Conservation (phyloP, 1,140 invertebrate species). For the Drosophila ficusphila region DNA sequence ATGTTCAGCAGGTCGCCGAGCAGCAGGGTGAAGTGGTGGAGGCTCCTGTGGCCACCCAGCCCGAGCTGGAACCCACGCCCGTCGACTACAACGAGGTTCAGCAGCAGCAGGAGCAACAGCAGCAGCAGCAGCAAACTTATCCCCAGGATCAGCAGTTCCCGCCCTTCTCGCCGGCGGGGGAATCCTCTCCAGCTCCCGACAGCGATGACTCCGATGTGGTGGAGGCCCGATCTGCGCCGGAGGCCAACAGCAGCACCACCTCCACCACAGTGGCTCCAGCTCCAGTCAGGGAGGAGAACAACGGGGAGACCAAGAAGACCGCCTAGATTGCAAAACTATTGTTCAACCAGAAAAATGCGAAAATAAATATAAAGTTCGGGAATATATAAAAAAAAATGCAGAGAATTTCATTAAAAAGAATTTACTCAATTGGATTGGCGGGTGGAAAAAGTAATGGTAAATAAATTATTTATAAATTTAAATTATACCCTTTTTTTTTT, state of each 20-base stretch:
- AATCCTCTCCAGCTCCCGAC: slow-evolving; percentile 22
- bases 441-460: too few species aligned
- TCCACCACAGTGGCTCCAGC: slow-evolving; percentile 61
- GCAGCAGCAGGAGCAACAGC: slow-evolving; percentile 37
- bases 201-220: slow-evolving; percentile 79
- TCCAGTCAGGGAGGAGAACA: slow-evolving; percentile 49
- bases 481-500: too few species aligned
- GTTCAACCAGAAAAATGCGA: slow-evolving; percentile 3
- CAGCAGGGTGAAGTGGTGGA: slow-evolving; percentile 69
- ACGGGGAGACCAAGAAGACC: slow-evolving; percentile 56
- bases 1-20: slow-evolving; percentile 26
- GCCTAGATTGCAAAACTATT: slow-evolving; percentile 36
- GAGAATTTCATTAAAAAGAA: too few species aligned
- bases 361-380: slow-evolving; percentile 18
- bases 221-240: slow-evolving; percentile 65
- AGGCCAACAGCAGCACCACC: slow-evolving; percentile 41
- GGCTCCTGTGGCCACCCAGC: slow-evolving; percentile 52
- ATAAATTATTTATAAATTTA: too few species aligned
- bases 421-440: too few species aligned
- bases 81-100: slow-evolving; percentile 60
- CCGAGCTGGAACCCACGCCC: slow-evolving; percentile 59
- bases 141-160: slow-evolving; percentile 77
- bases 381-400: neutral
- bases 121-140: slow-evolving; percentile 51
- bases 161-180: slow-evolving; percentile 45